Percentiles rank a stretch among this genome's conserved stretches.
These are phyloP conservation scores for Cantharis rufa DNA, from an alignment of 2,888 invertebrate genomes.

Conservation along the genomic window DNA sequence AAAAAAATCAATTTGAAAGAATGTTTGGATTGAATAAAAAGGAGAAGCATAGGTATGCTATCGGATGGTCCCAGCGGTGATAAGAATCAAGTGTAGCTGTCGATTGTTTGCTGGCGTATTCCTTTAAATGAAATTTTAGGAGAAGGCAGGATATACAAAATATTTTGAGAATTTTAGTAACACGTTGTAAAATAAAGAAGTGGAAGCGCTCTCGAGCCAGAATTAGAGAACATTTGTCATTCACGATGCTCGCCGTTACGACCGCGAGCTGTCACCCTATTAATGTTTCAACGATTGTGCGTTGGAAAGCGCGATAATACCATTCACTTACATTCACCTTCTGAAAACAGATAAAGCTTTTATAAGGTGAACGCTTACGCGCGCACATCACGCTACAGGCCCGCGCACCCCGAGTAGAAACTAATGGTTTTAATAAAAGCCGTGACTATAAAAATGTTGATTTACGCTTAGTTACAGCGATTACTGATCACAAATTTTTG, in stretches of 20 bases:
- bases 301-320: constrained; percentile 37
- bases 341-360: constrained; percentile 46
- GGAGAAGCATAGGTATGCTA: constrained; percentile 20
- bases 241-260: constrained; percentile 33
- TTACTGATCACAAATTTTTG: constrained; percentile 55
- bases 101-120: constrained; percentile 45
- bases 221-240: constrained; percentile 48
- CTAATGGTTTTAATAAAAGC: constrained; percentile 59
- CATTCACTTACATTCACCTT: constrained; percentile 36
- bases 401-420: constrained; percentile 47
- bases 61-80: constrained; percentile 38
- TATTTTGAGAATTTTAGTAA: constrained; percentile 41
- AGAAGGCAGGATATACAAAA: constrained; percentile 17
- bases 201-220: constrained; percentile 36
- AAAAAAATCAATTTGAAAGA: constrained; percentile 48
- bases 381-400: constrained; percentile 47
- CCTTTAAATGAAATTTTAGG: constrained; percentile 16
- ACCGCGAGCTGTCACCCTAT: constrained; percentile 34
- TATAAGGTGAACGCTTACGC: constrained; percentile 46
- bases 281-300: constrained; percentile 41
- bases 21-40: constrained; percentile 41
- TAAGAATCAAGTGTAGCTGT: constrained; percentile 50
- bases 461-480: constrained; percentile 56
- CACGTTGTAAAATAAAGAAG: constrained; percentile 43
- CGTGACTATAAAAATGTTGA: constrained; percentile 57